phyloP scores from a whole-genome alignment of 2,888 invertebrate genomes.

The Globia sparganii region DNA sequence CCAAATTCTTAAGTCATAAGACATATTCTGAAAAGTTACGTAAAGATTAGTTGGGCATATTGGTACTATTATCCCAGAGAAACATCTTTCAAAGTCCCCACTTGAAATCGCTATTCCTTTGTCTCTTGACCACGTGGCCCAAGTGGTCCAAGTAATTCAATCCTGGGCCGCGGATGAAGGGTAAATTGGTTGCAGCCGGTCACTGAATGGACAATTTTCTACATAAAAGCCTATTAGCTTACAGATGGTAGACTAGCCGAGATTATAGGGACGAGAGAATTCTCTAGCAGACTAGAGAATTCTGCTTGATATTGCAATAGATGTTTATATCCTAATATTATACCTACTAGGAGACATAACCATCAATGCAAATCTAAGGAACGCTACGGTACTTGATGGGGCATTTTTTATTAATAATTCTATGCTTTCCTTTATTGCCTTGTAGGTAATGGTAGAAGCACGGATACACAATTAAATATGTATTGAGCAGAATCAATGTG shows the following conservation, averaged over 20 bases:
- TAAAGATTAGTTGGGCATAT: no score
- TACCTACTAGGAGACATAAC: background rate
- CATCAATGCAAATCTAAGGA: background rate
- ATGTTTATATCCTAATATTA: background rate
- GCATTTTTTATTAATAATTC: background rate
- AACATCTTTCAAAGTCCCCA: no score
- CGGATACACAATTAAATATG: background rate
- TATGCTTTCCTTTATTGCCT: background rate
- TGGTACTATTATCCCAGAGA: no score
- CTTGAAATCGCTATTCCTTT: slow-evolving; percentile 38
- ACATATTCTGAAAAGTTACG: no score
- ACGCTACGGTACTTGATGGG: background rate
- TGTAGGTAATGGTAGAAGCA: background rate
- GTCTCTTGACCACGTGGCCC: slow-evolving; percentile 67
- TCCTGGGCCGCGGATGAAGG: slow-evolving; percentile 83
- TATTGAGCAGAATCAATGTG: background rate
- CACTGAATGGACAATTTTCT: slow-evolving; percentile 86
- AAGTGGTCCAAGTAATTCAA: slow-evolving; percentile 87
- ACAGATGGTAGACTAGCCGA: slow-evolving; percentile 54
- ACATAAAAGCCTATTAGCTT: slow-evolving; percentile 77
- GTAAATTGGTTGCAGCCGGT: slow-evolving; percentile 88
- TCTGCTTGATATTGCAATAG: background rate
- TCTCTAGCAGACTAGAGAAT: slow-evolving; percentile 1
- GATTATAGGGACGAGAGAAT: slow-evolving; percentile 55
- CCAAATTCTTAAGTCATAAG: no score